These are phyloP conservation scores for cat (Felis catus) DNA, from an alignment of 2,113 vertebrate species.

Conservation along the genomic window DNA sequence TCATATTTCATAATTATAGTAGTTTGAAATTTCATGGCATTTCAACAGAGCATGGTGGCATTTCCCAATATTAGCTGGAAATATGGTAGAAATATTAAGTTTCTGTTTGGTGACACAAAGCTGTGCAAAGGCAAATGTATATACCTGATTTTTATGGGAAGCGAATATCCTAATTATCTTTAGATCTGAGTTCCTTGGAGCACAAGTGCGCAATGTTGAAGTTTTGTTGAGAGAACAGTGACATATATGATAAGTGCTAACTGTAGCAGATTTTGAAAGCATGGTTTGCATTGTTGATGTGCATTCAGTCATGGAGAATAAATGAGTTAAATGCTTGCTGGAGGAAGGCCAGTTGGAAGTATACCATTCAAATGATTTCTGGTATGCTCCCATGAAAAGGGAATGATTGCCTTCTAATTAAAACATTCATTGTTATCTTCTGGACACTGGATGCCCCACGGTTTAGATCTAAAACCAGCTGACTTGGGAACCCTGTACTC, in stretches of 20 bases:
- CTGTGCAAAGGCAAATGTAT: neutral
- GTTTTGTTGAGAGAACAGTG: neutral
- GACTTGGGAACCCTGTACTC: neutral
- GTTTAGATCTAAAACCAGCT: neutral
- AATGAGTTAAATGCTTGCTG: neutral
- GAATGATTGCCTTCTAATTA: neutral
- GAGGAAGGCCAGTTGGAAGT: neutral
- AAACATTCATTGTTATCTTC: neutral
- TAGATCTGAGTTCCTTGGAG: neutral
- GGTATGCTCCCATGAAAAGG: too few species aligned
- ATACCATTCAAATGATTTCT: fast-evolving
- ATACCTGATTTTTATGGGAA: neutral
- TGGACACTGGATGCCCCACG: fast-evolving
- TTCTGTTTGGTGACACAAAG: neutral
- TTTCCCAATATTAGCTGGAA: neutral
- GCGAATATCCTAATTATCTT: neutral
- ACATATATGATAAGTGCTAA: neutral
- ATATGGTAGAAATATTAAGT: neutral
- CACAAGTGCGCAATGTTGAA: neutral
- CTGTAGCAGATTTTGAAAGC: neutral
- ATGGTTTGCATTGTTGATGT: neutral
- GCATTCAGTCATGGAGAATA: neutral
- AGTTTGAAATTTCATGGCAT: neutral
- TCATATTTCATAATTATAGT: neutral
- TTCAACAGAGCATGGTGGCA: fast-evolving